Evolutionary conservation across 2,888 invertebrate genomes (phyloP), one percentile per base, ranked within the genome.

Genomic region (Polymixis flavicincta): DNA sequence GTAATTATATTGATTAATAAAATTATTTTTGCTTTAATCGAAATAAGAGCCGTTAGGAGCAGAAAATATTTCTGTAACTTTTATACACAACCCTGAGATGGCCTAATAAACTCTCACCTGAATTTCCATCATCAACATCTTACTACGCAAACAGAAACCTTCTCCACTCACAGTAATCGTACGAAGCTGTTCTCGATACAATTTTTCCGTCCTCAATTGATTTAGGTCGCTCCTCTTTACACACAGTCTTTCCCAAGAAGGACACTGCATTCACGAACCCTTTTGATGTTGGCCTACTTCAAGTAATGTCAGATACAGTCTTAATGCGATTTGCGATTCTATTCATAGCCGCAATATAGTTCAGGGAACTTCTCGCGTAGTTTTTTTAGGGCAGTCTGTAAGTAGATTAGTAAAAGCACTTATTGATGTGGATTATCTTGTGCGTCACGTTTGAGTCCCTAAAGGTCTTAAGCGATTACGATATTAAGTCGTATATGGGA

Each of bases 281-380:
- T 85, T 88, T 87, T 87, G 83, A 84, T 83, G 86, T 84, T 67
- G 54, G 32, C 69, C 71, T 83, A 80, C 78, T 83, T 78, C 63
- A 66, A 81, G 74, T 69, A 68, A 82, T 67, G 78, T 86, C 76
- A 76, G 63, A 71, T 55, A 78, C 82, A 83, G 65, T 66, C 59
- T 69, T 82, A 85, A 88, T 83, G 74, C 76, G 59, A 76, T 86
- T 77, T 80, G 50, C 32, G 74, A 52, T 60, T 67, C 25, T 67
- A 69, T 66, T 42, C 32, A 54, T 32, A 28, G n/a, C 57, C 42
- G 14, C 42, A 57, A 48, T 52, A 54, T 45, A 66, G 48, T 74
- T 74, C 45, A 52, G n/a, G 25, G 28, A 71, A 45, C 60, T 28
- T 57, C 57, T 71, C 71, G 64, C 22, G 67, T 50, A 13, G 32